Evolutionary conservation across 2,888 invertebrate genomes (phyloP), one percentile per base, ranked within the genome.

Genomic region (Sinodicranocentrus sp.): DNA sequence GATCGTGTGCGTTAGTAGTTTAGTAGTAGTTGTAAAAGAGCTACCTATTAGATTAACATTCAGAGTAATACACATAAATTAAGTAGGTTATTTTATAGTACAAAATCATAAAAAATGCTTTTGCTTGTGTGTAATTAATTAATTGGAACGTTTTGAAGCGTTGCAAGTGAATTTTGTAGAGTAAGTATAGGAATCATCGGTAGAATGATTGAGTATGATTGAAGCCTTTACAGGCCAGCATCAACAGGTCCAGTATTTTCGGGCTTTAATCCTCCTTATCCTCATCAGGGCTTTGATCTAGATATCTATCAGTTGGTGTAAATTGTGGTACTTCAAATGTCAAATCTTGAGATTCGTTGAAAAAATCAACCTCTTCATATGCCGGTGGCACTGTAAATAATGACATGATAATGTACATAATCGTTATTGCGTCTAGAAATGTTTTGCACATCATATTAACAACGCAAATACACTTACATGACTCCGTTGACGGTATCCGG

Each of bases 401-500:
- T n/a, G 48, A n/a, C n/a, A n/a, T 48, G 13, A 39, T 5, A 8
- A 8, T 39, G 13, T 39, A 39, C 39, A 39, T 39, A 13, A 39
- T 13, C 5, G 39, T 13, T 39, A 39, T 39, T 13, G 39, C n/a
- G 33, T 15, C 48, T 3, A 48, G 13, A 57, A 5, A 19, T 21
- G 19, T 19, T 15, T 23, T 57, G 3, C 2, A 57, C 23, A 3
- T 57, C 57, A 21, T 33, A 17, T 3, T 63, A 52, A n/a, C n/a
- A 52, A n/a, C 5, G 13, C n/a, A 52, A 52, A 17, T 57, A 6
- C 8, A 57, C 70, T 61, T 54, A 82, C 82, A 23, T 71, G 82
- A 77, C 48, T 83, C 82, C 10, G 77, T 8, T 13, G 76, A 76
- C 6, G 76, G 76, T 6, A 71, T 71, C 1, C 76, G 48, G 6